Evolutionary conservation across 2,888 invertebrate species (phyloP), one percentile per base, ranked within the genome.

Genomic region (Anthrax anthrax): DNA sequence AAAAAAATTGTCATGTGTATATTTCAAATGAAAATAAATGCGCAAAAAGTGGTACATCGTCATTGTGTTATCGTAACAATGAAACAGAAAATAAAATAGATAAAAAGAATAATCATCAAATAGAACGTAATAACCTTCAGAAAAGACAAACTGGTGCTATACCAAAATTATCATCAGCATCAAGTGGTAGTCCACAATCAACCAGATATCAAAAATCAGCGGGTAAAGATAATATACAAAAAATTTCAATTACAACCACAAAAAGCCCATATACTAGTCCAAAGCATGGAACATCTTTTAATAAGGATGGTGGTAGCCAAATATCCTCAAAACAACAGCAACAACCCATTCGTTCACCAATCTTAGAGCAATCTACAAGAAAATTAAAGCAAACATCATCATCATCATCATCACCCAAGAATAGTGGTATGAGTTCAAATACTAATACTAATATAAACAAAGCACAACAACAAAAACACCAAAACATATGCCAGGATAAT

Each of bases 91-190:
- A 23, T 23, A 8, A 23, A 23, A 23, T 4, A 4, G 45, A 42
- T 23, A 48, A 42, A 23, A 48, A 48, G 42, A 40, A 47, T 42
- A n/a, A n/a, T n/a, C n/a, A n/a, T n/a, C 23, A 23, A 8, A 23
- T 8, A 23, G 23, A 23, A 23, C 23, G 8, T 23, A 23, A 8
- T 8, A 23, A 8, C 23, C n/a, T n/a, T n/a, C 23, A 23, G 4
- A 23, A 23, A 23, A 23, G 8, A 23, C 23, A 23, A 23, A 23
- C 23, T 1, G 65, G 65, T 3, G 64, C 67, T 17, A 62, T 65
- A 54, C 64, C 66, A 4, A 67, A 66, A 45, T 54, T 54, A 5
- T 50, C 51, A 19, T 45, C 48, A 10, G 32, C 44, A 39, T 27
- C 52, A 47, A 19, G 45, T 14, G 18, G 47, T 46, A 14, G 43